These are phyloP conservation scores for Cottus gobio DNA, from an alignment of 2,113 vertebrate genomes.

Conservation along the genomic window DNA sequence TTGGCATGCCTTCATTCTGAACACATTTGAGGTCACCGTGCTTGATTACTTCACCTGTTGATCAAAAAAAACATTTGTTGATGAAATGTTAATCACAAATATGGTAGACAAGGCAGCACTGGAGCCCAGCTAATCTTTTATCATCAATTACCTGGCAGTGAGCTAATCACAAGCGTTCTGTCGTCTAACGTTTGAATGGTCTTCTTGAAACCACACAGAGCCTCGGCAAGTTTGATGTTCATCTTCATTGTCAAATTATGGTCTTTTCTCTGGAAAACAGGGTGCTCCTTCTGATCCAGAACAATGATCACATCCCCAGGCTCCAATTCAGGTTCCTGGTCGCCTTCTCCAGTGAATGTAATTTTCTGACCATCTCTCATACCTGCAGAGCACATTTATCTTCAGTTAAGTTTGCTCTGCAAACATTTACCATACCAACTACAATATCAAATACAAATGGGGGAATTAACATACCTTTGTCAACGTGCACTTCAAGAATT, in stretches of 20 bases:
- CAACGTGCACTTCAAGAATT: conserved; percentile 95
- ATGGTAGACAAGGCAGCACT: background rate
- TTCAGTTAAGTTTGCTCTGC: background rate
- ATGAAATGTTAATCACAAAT: background rate
- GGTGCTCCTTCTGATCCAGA: conserved; percentile 93
- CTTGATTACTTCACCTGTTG: conserved; percentile 92
- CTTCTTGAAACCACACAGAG: conserved; percentile 94
- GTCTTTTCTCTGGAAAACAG: conserved; percentile 88
- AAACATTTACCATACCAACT: background rate
- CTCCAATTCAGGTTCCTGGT: conserved; percentile 96
- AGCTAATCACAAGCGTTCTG: conserved; percentile 86
- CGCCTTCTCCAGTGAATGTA: conserved; percentile 94
- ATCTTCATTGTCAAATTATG: conserved; percentile 91
- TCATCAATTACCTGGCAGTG: conserved; percentile 85
- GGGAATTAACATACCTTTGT: conserved; percentile 86
- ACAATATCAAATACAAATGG: background rate
- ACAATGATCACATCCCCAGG: conserved; percentile 95
- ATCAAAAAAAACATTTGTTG: background rate
- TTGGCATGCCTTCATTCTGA: conserved; percentile 92
- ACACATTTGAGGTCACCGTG: conserved; percentile 88
- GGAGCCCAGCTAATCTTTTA: background rate
- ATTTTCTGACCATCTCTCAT: conserved; percentile 98
- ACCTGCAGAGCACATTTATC: conserved; percentile 77
- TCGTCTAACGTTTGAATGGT: conserved; percentile 90
- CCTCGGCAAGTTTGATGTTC: conserved; percentile 91